Base-by-base conservation (phyloP, 1,140 invertebrate genomes). In the Andricus grossulariae region DNA sequence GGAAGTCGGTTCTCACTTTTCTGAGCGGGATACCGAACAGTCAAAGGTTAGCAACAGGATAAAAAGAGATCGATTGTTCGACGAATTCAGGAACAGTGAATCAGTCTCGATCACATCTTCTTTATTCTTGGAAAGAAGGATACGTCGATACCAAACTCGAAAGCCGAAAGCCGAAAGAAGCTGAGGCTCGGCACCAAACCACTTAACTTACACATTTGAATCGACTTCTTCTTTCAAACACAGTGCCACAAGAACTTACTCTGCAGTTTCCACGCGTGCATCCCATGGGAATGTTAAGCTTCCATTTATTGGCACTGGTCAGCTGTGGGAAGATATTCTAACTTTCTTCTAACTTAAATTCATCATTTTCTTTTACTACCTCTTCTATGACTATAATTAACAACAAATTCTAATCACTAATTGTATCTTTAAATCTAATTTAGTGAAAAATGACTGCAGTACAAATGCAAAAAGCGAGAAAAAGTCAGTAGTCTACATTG, bases 251-350 rank as follows among this genome's bases (percentile, higher is more conserved):
- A 82, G 74, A 76, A 71, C 54, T 54, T 54, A 39, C 25, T n/a
- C 60, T 10, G n/a, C 25, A 66, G n/a, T 32, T 8, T 66, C 60
- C 32, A 45, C 25, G 39, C 70, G 72, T 78, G 50, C 54, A 52
- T 82, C 78, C 76, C 81, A 52, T 54, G 74, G 74, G 77, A 80
- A 77, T 75, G 72, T 54, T 80, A 71, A 76, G 77, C 78, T 77
- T 75, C 77, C 81, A 80, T 82, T 82, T 80, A 82, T 82, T 74
- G 78, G 55, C 72, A 55, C 76, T 82, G 76, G 75, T 66, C 60
- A 66, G 60, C 60, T 32, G n/a, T 6, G 60, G 60, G 39, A 66
- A 66, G 25, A 39, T 66, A 39, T 66, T 66, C 13, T 66, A 32
- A 60, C 25, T 60, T 60, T 21, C 32, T 60, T 60, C 32, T 21